These are phyloP conservation scores for Gavialis gangeticus DNA, from an alignment of 2,113 vertebrate genomes.

Conservation along the genomic window DNA sequence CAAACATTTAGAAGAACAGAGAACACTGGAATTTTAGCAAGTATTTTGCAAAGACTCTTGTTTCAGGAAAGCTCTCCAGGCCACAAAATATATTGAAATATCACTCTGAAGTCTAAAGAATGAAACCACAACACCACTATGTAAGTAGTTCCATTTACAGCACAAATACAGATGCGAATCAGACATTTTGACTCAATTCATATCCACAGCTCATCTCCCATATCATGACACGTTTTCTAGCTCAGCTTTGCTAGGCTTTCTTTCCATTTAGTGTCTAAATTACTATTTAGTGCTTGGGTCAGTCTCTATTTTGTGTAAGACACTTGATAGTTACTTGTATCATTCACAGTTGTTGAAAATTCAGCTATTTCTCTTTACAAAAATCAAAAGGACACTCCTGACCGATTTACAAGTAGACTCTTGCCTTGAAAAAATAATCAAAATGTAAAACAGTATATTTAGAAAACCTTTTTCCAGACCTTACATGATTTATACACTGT, in stretches of 20 bases:
- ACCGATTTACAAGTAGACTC: slow-evolving; percentile 17
- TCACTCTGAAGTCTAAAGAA: not conserved
- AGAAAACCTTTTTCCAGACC: slow-evolving; percentile 43
- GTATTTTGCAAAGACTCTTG: not conserved
- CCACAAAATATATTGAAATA: not conserved
- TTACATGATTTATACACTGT: not conserved
- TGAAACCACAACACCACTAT: not conserved
- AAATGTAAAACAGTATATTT: slow-evolving; percentile 15
- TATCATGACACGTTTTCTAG: not conserved
- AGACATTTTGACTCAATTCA: not conserved
- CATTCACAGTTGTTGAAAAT: slow-evolving; percentile 58
- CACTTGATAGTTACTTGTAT: slow-evolving; percentile 31
- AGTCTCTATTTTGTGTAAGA: slow-evolving; percentile 23
- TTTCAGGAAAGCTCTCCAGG: not conserved
- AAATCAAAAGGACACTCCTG: not conserved
- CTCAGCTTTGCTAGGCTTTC: not conserved
- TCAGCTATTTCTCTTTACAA: not conserved
- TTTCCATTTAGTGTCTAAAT: slow-evolving; percentile 1
- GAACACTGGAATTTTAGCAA: not conserved
- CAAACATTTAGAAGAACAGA: not conserved
- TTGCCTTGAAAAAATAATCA: slow-evolving; percentile 24
- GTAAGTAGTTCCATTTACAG: not conserved
- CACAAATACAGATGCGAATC: not conserved
- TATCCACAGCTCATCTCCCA: not conserved
- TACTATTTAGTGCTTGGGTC: slow-evolving; percentile 1